These are phyloP conservation scores for Listronotus bonariensis DNA, from an alignment of 1,140 invertebrate genomes.

Conservation along the genomic window DNA sequence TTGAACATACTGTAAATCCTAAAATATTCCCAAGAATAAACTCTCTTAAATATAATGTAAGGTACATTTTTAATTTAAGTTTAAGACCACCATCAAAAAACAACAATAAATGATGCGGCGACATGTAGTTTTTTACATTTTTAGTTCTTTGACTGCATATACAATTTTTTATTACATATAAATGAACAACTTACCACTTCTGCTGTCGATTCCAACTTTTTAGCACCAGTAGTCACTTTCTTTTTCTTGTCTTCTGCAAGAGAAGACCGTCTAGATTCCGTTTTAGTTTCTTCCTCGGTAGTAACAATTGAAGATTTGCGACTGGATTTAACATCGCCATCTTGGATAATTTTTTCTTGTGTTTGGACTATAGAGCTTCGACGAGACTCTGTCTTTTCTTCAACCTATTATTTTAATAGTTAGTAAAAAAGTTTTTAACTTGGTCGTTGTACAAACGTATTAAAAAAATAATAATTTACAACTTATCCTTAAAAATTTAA, in stretches of 20 bases:
- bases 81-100: too few species aligned
- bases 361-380: conserved; percentile 66
- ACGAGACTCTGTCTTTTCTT: conserved; percentile 67
- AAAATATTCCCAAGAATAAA: too few species aligned
- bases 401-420: conserved; percentile 45
- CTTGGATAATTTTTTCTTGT: conserved; percentile 52
- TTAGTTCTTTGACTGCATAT: too few species aligned
- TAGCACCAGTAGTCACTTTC: conserved; percentile 51
- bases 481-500: too few species aligned
- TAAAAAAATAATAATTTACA: too few species aligned
- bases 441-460: background rate
- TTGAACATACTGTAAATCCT: too few species aligned
- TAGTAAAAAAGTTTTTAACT: background rate
- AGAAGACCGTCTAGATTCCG: conserved; percentile 68
- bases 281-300: conserved; percentile 61
- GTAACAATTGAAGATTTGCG: conserved; percentile 50
- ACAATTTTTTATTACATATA: background rate
- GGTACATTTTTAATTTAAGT: too few species aligned
- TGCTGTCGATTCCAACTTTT: conserved; percentile 49
- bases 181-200: conserved; percentile 48
- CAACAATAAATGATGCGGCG: too few species aligned
- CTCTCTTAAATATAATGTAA: background rate
- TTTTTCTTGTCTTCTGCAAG: conserved; percentile 63
- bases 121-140: too few species aligned
- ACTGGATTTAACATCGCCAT: conserved; percentile 50